phyloP scores from a whole-genome alignment of 2,888 invertebrate species.

The Subacronicta megacephala region DNA sequence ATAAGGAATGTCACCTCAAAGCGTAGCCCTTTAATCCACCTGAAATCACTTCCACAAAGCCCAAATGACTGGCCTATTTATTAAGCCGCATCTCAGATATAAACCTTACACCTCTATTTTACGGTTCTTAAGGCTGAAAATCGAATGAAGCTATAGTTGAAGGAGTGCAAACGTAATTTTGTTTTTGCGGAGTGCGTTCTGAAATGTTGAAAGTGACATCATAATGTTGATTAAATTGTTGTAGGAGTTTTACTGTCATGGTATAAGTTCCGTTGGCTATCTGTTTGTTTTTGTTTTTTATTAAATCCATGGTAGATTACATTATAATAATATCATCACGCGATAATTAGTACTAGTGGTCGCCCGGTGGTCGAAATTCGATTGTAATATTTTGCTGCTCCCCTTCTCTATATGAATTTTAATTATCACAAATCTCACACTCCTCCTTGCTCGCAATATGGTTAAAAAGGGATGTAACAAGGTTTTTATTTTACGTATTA shows the following conservation, averaged over 20 bases:
- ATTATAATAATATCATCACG: too few species aligned
- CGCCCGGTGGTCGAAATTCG: too few species aligned
- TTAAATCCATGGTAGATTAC: not conserved
- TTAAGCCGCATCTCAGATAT: conserved; percentile 1
- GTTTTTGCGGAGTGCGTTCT: conserved; percentile 11
- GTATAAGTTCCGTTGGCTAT: too few species aligned
- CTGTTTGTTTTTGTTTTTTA: too few species aligned
- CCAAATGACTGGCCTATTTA: conserved; percentile 22
- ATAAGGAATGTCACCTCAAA: conserved; percentile 37
- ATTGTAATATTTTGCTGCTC: too few species aligned
- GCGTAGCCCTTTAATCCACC: conserved; percentile 30
- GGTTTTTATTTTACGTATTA: too few species aligned
- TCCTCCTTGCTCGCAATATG: too few species aligned
- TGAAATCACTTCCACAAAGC: conserved; percentile 32
- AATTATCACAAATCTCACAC: too few species aligned
- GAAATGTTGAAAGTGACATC: conserved; percentile 32
- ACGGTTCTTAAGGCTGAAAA: conserved; percentile 2
- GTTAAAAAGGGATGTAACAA: too few species aligned
- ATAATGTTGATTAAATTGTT: conserved; percentile 46
- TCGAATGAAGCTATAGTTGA: not conserved
- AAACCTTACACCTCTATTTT: conserved; percentile 2
- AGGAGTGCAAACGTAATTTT: conserved; percentile 1
- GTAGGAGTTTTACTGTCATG: conserved; percentile 2
- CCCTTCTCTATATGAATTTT: too few species aligned
- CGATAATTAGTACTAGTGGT: too few species aligned